These are phyloP conservation scores for Asteroscopus sphinx DNA, from an alignment of 2,888 invertebrate species.

Conservation along the genomic window DNA sequence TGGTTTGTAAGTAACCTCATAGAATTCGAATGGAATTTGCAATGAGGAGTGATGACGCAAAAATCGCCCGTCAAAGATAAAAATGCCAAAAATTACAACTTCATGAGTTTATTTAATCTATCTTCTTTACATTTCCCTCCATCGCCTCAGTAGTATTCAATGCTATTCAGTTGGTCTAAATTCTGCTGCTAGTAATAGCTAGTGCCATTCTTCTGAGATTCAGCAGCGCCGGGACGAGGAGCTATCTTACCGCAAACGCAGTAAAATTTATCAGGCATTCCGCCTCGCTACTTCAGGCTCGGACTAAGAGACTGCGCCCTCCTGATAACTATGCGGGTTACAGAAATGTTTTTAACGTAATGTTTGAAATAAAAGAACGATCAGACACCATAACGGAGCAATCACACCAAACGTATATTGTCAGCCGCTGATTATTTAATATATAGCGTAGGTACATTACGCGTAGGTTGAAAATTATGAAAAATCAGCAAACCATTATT, in stretches of 20 bases:
- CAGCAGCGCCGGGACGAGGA: constrained; percentile 54
- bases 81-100: constrained; percentile 5
- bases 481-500: no score
- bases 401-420: no score
- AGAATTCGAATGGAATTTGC: constrained; percentile 42
- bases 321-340: constrained; percentile 28
- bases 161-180: constrained; percentile 64
- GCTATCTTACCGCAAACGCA: constrained; percentile 62
- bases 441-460: no score
- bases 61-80: constrained; percentile 7
- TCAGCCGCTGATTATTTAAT: no score
- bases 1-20: constrained; percentile 41
- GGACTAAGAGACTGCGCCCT: constrained; percentile 43
- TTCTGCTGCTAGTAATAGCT: constrained; percentile 63
- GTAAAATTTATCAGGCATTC: constrained; percentile 70
- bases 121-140: constrained; percentile 41
- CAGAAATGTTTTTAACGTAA: constrained; percentile 21
- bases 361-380: neutral
- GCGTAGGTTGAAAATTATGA: neutral
- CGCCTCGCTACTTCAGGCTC: constrained; percentile 58
- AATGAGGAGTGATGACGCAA: constrained; percentile 21
- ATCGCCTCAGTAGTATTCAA: constrained; percentile 57
- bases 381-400: constrained; percentile 4
- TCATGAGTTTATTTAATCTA: constrained; percentile 57
- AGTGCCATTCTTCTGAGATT: constrained; percentile 69